Evolutionary conservation across 2,797 vertebrate genomes (phyloP).

Genomic region (Cynopterus sphinx): DNA sequence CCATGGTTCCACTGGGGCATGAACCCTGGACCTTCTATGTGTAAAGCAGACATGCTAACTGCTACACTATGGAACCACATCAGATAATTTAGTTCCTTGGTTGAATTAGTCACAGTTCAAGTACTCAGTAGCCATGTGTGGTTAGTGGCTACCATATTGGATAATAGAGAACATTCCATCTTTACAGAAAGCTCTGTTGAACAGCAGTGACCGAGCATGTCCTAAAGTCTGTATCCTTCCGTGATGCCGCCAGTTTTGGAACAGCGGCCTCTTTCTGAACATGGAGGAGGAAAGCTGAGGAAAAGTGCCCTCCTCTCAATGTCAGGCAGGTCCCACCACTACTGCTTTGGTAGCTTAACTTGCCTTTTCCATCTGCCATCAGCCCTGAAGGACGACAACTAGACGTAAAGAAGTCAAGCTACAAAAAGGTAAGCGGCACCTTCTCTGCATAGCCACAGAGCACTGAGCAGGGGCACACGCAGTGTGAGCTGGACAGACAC

Average conservation of each 20-base stretch:
- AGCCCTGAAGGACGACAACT: constrained; percentile 93
- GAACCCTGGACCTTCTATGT: too few species aligned
- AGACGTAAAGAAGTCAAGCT: constrained; percentile 98
- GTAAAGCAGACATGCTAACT: too few species aligned
- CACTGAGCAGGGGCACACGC: not conserved
- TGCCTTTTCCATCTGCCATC: constrained; percentile 64
- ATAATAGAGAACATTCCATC: not conserved
- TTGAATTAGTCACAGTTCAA: not conserved
- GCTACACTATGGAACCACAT: too few species aligned
- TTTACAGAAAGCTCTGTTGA: not conserved
- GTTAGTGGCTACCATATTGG: not conserved
- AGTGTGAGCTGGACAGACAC: not conserved
- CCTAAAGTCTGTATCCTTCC: not conserved
- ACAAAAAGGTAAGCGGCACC: constrained; percentile 92
- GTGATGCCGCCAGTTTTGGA: not conserved
- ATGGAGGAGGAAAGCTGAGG: not conserved
- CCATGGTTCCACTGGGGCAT: too few species aligned
- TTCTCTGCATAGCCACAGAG: not conserved
- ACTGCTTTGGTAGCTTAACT: constrained; percentile 38
- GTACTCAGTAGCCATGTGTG: not conserved
- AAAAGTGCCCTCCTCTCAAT: not conserved
- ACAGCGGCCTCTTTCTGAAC: not conserved
- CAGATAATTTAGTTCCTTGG: not conserved
- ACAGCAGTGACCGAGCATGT: not conserved
- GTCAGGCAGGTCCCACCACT: not conserved